Base-by-base conservation (phyloP, 2,888 invertebrate genomes). In the Limnephilus lunatus region DNA sequence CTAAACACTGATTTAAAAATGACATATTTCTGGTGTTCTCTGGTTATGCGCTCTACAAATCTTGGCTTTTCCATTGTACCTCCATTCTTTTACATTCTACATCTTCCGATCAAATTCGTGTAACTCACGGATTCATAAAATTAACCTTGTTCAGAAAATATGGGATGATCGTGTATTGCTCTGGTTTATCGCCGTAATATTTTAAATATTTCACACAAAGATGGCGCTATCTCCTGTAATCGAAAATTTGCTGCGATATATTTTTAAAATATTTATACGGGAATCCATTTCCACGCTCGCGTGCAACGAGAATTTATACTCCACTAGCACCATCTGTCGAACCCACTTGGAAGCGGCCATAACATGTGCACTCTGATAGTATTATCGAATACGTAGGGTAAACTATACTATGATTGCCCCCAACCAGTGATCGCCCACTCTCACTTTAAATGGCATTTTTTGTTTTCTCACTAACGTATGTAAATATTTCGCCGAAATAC, bases 181-280 rank as follows among this genome's bases (percentile, higher is more conserved):
- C n/a, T 68, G 68, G 15, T 81, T 80, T 89, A 89, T 89, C 5
- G 88, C 80, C n/a, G 88, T 89, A 89, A 80, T 89, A 89, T 89
- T 88, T 85, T 35, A 44, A 89, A 81, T 89, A 89, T 90, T 90
- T 82, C 48, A 90, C 48, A 48, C 82, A 90, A 90, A 90, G 81
- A 90, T 80, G 82, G 81, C 82, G 39, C 39, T 48, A 82, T 90
- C 90, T 44, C 9, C 82, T 44, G 44, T 90, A 90, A 81, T 90
- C 81, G 89, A 89, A 89, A 89, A 89, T 89, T 82, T 82, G 81
- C 81, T 35, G 48, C 48, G 82, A 82, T 81, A 44, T 81, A 90
- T 35, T 25, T 89, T 89, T 48, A 89, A 35, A 32, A 25, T 86
- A 86, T 48, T 88, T 88, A 39, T 86, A 89, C 81, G 80, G 88